phyloP scores from a whole-genome alignment of 2,797 vertebrate species.

The Muscicapa comitata region DNA sequence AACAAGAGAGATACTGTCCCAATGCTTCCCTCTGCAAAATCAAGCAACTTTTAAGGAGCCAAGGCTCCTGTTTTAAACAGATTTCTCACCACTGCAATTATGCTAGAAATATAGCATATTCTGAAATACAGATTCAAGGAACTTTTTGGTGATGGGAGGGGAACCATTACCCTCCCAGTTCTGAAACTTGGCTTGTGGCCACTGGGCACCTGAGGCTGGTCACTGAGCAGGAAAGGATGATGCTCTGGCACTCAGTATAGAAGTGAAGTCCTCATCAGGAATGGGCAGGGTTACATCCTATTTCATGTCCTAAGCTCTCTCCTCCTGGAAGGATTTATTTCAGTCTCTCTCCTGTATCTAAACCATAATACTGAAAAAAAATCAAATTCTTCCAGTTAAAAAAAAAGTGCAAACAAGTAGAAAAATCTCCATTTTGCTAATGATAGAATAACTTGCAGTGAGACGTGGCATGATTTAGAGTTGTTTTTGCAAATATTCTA shows the following conservation, averaged over 20 bases:
- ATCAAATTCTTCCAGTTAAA: not conserved
- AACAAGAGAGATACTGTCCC: not conserved
- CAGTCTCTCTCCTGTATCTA: not conserved
- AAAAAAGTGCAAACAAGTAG: not conserved
- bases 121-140: not conserved
- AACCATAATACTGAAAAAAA: not conserved
- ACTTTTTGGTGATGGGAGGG: not conserved
- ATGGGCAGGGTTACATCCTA: fast-evolving
- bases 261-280: not conserved
- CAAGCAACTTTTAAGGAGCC: not conserved
- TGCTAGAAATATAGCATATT: not conserved
- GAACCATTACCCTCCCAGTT: not conserved
- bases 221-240: not conserved
- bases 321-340: not conserved
- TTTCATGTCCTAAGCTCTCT: not conserved
- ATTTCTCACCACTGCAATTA: not conserved
- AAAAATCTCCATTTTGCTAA: not conserved
- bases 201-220: not conserved
- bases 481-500: not conserved
- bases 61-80: not conserved
- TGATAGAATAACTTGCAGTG: not conserved
- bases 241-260: not conserved
- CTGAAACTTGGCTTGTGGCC: not conserved
- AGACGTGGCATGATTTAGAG: not conserved
- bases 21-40: not conserved